Conservation (phyloP, 1,140 invertebrate genomes). For the Cherax destructor region DNA sequence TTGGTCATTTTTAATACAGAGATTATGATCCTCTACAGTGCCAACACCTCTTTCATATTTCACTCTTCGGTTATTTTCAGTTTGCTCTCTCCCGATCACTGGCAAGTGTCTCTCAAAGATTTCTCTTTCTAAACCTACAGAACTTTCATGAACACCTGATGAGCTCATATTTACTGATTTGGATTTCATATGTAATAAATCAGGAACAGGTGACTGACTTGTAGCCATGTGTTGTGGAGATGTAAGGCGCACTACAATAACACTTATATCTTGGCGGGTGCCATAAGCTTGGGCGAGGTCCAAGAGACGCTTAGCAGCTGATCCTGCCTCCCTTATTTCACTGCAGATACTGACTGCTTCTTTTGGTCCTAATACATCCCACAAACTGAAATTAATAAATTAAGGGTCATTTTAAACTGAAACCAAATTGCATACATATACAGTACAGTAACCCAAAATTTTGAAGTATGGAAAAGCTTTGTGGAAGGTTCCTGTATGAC, state of each 20-base stretch:
- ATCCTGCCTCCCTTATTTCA: slow-evolving; percentile 32
- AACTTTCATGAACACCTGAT: neutral
- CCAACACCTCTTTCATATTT: neutral
- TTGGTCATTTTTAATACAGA: neutral
- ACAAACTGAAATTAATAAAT: slow-evolving; percentile 39
- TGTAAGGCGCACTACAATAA: slow-evolving; percentile 49
- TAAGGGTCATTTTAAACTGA: neutral
- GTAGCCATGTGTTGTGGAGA: neutral
- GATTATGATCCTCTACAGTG: neutral
- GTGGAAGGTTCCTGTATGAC: neutral
- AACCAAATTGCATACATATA: neutral
- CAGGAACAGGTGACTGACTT: neutral
- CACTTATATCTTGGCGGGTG: slow-evolving; percentile 43
- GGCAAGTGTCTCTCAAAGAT: neutral
- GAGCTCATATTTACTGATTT: neutral
- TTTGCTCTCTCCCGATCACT: neutral
- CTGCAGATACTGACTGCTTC: slow-evolving; percentile 44
- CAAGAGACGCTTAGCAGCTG: slow-evolving; percentile 52
- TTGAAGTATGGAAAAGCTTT: neutral
- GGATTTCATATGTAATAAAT: neutral
- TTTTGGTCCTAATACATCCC: slow-evolving; percentile 52
- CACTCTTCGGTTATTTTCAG: slow-evolving; percentile 14
- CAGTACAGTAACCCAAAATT: neutral
- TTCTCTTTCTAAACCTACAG: neutral
- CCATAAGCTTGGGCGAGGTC: slow-evolving; percentile 57